A percentile compares a stretch with the other conserved stretches of the same genome.
These are phyloP conservation scores for Brachionus sp. DNA, from an alignment of 1,140 invertebrate genomes.

Conservation along the genomic window DNA sequence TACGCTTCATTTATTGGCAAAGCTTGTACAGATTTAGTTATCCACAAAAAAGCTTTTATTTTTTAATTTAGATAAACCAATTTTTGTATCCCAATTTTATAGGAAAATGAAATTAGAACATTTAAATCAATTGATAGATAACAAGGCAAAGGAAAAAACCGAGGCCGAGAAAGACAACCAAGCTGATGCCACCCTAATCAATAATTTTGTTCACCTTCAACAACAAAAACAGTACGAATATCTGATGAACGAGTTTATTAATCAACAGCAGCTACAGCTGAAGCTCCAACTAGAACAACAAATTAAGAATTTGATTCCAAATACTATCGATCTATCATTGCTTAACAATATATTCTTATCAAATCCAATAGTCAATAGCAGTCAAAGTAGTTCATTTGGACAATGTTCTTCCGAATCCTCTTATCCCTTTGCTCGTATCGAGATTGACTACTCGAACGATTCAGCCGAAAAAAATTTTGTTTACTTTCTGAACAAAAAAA, in stretches of 20 bases:
- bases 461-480: background rate
- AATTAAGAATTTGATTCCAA: background rate
- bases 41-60: background rate
- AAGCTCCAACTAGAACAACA: slow-evolving; percentile 31
- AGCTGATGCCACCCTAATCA: background rate
- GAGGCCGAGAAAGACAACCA: background rate
- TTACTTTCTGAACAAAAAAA: slow-evolving; percentile 29
- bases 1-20: background rate
- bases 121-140: background rate
- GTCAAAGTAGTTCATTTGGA: background rate
- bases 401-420: background rate
- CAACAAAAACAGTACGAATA: slow-evolving; percentile 19
- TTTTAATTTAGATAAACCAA: background rate
- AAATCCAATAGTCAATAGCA: background rate
- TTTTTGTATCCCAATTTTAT: slow-evolving; percentile 5
- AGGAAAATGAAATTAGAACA: slow-evolving; percentile 30
- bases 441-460: background rate
- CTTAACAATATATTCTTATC: background rate
- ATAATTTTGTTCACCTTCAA: slow-evolving; percentile 15
- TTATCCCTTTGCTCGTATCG: background rate
- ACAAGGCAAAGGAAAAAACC: background rate
- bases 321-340: background rate
- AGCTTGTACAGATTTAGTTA: background rate
- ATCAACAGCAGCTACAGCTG: slow-evolving; percentile 18
- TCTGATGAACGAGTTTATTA: slow-evolving; percentile 10